Evolutionary conservation across 2,888 invertebrate species (phyloP), one percentile per base, ranked within the genome.

Genomic region (Ceramica pisi): DNA sequence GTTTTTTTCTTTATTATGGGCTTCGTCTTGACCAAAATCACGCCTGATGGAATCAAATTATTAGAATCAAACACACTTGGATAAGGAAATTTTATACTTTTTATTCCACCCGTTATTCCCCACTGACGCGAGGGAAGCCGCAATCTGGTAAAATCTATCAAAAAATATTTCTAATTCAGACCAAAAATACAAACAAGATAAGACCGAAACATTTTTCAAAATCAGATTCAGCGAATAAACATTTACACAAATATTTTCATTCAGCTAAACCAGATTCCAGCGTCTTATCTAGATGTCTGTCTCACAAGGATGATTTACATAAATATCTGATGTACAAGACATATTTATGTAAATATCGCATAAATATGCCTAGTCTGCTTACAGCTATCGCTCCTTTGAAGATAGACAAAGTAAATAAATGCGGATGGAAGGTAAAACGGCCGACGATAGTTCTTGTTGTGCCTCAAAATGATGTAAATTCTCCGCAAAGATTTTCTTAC

Each of bases 241-340:
- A 80, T 75, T 74, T 59, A 59, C 80, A 63, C 65, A 79, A 79
- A 64, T 74, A 74, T 79, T 21, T 53, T 35, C 51, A 53, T 50
- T 38, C 48, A 51, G 56, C 65, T 66, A 38, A 74, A 31, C 51
- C 57, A 69, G 62, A 41, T 63, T 78, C 56, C 19, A 56, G 51
- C 64, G 59, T 65, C 56, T 82, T 79, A 82, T 79, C 82, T 68
- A 62, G 74, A 78, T 55, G 64, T 48, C 56, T 78, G 74, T 79
- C 82, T 79, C 79, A 48, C 67, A 62, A 57, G 65, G 63, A 59
- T 82, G 61, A 82, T 80, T 82, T 80, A 82, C 80, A 82, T 82
- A 79, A 57, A 73, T 79, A 78, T 82, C 62, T 82, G 64, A 79
- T 82, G 55, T 66, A 82, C 61, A 59, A 55, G 61, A 72, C 53